phyloP scores from a whole-genome alignment of 1,140 invertebrate genomes.

The Papilio machaon region DNA sequence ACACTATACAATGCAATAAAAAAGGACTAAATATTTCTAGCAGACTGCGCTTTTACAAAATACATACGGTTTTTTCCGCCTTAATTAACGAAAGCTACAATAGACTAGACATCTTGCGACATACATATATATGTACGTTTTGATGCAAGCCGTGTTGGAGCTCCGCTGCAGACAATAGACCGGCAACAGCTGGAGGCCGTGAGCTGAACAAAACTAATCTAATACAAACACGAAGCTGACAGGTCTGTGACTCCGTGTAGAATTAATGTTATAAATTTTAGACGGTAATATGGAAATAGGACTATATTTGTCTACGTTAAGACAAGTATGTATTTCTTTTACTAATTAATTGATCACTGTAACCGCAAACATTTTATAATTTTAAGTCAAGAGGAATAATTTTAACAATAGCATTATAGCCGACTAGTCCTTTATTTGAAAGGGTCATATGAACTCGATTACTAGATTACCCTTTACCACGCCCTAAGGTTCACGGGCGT shows the following conservation, averaged over 20 bases:
- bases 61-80: background rate
- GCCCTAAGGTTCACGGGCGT: slow-evolving; percentile 32
- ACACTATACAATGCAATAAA: background rate
- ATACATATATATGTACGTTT: background rate
- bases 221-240: slow-evolving; percentile 2
- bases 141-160: background rate
- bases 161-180: slow-evolving; percentile 14
- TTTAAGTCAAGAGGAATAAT: background rate
- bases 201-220: slow-evolving; percentile 12
- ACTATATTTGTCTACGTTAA: background rate
- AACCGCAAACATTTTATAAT: background rate
- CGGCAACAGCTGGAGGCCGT: slow-evolving; percentile 20
- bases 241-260: background rate
- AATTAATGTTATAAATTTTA: background rate
- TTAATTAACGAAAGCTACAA: background rate
- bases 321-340: background rate
- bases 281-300: background rate
- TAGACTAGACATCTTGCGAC: background rate
- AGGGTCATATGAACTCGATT: slow-evolving; percentile 17
- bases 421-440: background rate
- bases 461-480: slow-evolving; percentile 36
- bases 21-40: background rate
- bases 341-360: background rate
- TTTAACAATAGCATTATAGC: background rate
- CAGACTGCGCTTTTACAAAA: background rate